Base-by-base conservation (phyloP, 2,888 invertebrate genomes). In the Aethes cnicana region DNA sequence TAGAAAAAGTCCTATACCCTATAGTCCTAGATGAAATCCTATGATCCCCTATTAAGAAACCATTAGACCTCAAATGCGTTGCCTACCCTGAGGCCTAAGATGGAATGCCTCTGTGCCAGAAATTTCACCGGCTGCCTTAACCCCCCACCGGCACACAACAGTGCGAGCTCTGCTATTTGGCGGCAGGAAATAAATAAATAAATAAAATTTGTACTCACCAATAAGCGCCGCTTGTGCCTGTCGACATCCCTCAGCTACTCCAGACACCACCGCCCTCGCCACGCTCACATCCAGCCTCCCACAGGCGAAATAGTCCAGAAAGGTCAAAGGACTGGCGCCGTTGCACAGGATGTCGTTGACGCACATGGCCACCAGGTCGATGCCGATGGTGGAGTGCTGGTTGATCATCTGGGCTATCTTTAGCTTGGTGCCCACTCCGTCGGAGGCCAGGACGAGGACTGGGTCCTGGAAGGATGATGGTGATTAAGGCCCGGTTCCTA, bases 281-380 rank as follows among this genome's bases (percentile, higher is more conserved):
- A 93, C 89, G 1, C 88, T 77, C 2, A 95, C 92, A 61, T 96
- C 92, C 44, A 99, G 87, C 35, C 92, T 83, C 3, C 98, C 97
- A 63, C 97, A 96, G 5, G 98, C 97, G 83, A 96, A 97, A 85
- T 99, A 99, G 82, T 99, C 98, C 21, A 98, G 91, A 90, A 99
- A 98, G 58, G 97, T 97, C n/a, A 98, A 84, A 0, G 99, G 98
- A 61, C 96, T 95, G 0, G 98, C 99, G 3, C 98, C 98, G 68
- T 98, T 97, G 58, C 97, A 97, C 21, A 99, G 90, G 36, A 99
- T 94, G 81, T 99, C 99, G 85, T 99, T 99, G 4, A 97, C 98
- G 74, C 98, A 99, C 99, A 99, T 99, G 6, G 98, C 99, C 1
- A 99, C 99, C 54, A 99, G 90, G 87, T 99, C 99, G 53, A 97